Conservation (phyloP, 1,140 invertebrate species). For the Saxidomus purpurata region DNA sequence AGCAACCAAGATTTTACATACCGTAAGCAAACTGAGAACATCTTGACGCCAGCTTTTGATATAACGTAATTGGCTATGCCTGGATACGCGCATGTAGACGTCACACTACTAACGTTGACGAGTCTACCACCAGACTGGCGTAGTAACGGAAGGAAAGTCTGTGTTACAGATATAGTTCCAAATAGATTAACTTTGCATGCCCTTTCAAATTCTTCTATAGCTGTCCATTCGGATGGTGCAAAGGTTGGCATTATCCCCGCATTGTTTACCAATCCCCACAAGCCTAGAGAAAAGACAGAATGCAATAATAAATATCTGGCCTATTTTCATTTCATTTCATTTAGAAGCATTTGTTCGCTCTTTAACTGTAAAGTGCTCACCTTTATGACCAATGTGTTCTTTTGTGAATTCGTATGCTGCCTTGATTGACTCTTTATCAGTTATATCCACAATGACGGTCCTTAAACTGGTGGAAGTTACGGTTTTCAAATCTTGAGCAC, state of each 20-base stretch:
- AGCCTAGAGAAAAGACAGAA: slow-evolving; percentile 28
- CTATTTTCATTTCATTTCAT: background rate
- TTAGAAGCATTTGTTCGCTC: background rate
- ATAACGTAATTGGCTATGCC: slow-evolving; percentile 52
- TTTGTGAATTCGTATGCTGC: slow-evolving; percentile 58
- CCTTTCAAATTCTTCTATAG: slow-evolving; percentile 69
- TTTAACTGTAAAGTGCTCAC: slow-evolving; percentile 7
- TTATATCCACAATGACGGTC: slow-evolving; percentile 70
- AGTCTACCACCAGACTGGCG: slow-evolving; percentile 73
- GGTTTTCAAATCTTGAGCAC: slow-evolving; percentile 58
- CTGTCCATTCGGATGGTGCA: slow-evolving; percentile 68
- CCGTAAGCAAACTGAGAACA: slow-evolving; percentile 58
- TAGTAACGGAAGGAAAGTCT: slow-evolving; percentile 75
- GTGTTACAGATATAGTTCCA: slow-evolving; percentile 73
- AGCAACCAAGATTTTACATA: background rate
- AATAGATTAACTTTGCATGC: slow-evolving; percentile 73
- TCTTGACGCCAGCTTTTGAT: slow-evolving; percentile 62
- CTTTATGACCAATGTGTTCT: slow-evolving; percentile 7
- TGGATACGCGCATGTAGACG: slow-evolving; percentile 49
- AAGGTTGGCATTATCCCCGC: slow-evolving; percentile 63
- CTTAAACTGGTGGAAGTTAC: slow-evolving; percentile 55
- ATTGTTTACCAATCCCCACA: slow-evolving; percentile 69
- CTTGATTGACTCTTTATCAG: slow-evolving; percentile 64
- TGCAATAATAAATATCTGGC: background rate
- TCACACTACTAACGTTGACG: slow-evolving; percentile 75